Conservation (phyloP, 1,140 invertebrate species). For the Alviniconcha marisindica region DNA sequence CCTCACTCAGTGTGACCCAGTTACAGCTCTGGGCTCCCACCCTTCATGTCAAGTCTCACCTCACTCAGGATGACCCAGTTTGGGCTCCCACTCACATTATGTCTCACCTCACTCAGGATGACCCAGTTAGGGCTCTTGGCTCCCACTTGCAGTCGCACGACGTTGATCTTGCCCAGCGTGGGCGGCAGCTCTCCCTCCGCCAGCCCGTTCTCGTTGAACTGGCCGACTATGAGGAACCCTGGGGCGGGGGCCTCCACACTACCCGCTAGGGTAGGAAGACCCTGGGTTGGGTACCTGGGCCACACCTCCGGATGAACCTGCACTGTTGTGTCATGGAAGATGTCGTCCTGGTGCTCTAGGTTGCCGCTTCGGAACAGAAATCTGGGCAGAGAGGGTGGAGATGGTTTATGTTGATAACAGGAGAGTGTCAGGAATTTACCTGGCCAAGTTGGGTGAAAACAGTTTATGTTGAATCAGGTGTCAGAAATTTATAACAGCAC, state of each 20-base stretch:
- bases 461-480: too few species aligned
- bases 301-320: conserved; percentile 83
- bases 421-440: too few species aligned
- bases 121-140: conserved; percentile 64
- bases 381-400: too few species aligned
- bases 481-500: too few species aligned
- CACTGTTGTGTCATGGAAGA: conserved; percentile 92
- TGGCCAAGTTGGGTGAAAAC: too few species aligned
- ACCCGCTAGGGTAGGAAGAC: conserved; percentile 12
- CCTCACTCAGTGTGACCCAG: too few species aligned
- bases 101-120: conserved; percentile 69
- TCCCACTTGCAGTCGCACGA: conserved; percentile 56
- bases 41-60: conserved; percentile 59
- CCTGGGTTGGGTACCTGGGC: conserved; percentile 6
- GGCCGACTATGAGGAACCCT: conserved; percentile 52
- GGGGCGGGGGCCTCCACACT: conserved; percentile 41
- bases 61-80: too few species aligned
- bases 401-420: too few species aligned
- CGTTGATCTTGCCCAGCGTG: conserved; percentile 49
- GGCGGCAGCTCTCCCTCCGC: conserved; percentile 52
- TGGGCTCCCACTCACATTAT: too few species aligned
- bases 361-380: conserved; percentile 94
- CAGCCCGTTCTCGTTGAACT: conserved; percentile 61
- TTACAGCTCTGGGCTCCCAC: too few species aligned
- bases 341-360: conserved; percentile 92